A percentile compares a stretch with the other conserved stretches of the same genome.
phyloP scores from a whole-genome alignment of 1,140 invertebrate species.

The Zelostemma sp. region DNA sequence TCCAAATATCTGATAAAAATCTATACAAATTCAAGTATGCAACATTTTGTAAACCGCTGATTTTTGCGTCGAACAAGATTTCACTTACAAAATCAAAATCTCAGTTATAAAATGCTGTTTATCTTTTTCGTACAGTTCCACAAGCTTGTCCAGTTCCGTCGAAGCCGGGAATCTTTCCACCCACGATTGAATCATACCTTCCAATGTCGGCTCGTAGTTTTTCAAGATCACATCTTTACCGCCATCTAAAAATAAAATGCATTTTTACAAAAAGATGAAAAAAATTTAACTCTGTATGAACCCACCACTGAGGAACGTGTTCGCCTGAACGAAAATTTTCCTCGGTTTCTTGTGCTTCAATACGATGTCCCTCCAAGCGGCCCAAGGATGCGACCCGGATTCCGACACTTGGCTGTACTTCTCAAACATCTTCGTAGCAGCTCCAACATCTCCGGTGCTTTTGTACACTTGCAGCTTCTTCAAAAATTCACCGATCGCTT shows the following conservation, averaged over 20 bases:
- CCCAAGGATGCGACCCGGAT: constrained; percentile 75
- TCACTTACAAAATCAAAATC: no score
- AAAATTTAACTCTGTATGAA: no score
- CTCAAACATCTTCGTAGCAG: constrained; percentile 82
- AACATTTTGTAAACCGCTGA: no score
- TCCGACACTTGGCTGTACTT: constrained; percentile 84
- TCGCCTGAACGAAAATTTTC: no score
- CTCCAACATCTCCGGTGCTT: constrained; percentile 84
- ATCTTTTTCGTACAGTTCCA: constrained; percentile 70
- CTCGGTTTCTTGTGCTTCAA: no score
- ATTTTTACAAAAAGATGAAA: no score
- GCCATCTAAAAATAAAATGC: constrained; percentile 34
- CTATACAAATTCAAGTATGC: no score
- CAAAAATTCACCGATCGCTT: no score
- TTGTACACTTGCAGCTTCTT: constrained; percentile 86
- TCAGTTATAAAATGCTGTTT: constrained; percentile 51
- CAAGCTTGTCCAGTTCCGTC: constrained; percentile 70
- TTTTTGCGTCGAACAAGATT: no score
- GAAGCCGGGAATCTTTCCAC: constrained; percentile 78
- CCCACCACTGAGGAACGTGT: constrained; percentile 73
- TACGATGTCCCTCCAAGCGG: constrained; percentile 87
- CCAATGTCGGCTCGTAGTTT: no score
- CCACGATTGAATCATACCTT: constrained; percentile 88
- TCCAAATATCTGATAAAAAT: no score
- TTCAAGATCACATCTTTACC: constrained; percentile 73